These are phyloP conservation scores for Thymallus thymallus DNA, from an alignment of 2,113 vertebrate genomes.

Conservation along the genomic window DNA sequence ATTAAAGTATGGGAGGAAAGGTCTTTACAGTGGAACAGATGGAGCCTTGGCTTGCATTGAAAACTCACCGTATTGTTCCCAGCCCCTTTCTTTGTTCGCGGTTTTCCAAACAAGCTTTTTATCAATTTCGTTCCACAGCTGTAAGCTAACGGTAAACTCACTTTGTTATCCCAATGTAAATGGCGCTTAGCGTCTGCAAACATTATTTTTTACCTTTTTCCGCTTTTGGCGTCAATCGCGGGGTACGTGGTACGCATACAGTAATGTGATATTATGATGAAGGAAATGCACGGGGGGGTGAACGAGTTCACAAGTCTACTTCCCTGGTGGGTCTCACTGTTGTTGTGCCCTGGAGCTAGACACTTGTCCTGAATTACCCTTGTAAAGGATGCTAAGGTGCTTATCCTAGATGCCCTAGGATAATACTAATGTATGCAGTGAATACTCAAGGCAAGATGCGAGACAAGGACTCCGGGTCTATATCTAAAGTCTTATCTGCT, in stretches of 20 bases:
- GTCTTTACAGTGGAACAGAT: constrained; percentile 72
- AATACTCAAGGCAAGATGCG: constrained; percentile 29
- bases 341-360: constrained; percentile 26
- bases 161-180: constrained; percentile 33
- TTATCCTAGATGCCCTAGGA: constrained; percentile 10
- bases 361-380: neutral
- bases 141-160: neutral
- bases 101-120: constrained; percentile 35
- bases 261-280: constrained; percentile 26
- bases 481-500: too few species aligned
- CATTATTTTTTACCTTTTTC: neutral
- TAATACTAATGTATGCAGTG: constrained; percentile 16
- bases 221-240: neutral
- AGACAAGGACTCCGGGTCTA: neutral
- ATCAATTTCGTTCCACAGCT: constrained; percentile 14
- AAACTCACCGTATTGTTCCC: constrained; percentile 54
- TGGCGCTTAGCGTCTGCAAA: constrained; percentile 40
- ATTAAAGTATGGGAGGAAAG: constrained; percentile 67
- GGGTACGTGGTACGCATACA: neutral
- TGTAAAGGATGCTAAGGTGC: neutral
- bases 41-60: constrained; percentile 59
- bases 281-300: neutral
- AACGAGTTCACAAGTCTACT: constrained; percentile 27
- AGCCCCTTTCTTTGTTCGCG: constrained; percentile 51
- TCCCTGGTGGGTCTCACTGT: neutral